Percentiles rank a stretch among this genome's conserved stretches.
Evolutionary conservation across 2,888 invertebrate genomes (phyloP).

Genomic region (Galerucella pusilla): DNA sequence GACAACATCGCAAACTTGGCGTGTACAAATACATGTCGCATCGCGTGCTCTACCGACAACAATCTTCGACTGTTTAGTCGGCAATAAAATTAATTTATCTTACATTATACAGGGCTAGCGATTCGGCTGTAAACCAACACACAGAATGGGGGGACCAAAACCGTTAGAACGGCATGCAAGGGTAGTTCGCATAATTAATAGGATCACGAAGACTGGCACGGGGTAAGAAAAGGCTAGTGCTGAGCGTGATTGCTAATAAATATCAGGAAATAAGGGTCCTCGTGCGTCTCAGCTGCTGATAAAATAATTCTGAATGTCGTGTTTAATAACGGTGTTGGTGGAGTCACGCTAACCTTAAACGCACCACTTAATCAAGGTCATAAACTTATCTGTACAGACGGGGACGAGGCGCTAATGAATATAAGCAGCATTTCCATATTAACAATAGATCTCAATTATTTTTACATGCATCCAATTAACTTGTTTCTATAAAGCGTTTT

Average conservation of each 20-base stretch:
- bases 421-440: not conserved
- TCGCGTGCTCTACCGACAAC: conserved; percentile 65
- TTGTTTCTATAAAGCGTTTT: not conserved
- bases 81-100: conserved; percentile 68
- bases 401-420: conserved; percentile 10
- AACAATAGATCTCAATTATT: not conserved
- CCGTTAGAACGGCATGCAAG: conserved; percentile 60
- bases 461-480: not conserved
- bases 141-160: conserved; percentile 55
- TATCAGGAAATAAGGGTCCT: conserved; percentile 67
- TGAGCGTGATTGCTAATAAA: conserved; percentile 65
- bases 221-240: conserved; percentile 64
- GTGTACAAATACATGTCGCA: conserved; percentile 59
- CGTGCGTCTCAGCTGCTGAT: conserved; percentile 65
- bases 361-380: conserved; percentile 61
- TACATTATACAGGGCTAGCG: conserved; percentile 60
- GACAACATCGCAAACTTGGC: conserved; percentile 33
- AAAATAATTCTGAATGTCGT: conserved; percentile 67
- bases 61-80: conserved; percentile 66
- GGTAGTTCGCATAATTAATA: conserved; percentile 64
- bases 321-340: conserved; percentile 63
- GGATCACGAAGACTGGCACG: conserved; percentile 64
- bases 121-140: conserved; percentile 62
- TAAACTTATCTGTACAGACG: conserved; percentile 41
- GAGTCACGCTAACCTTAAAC: conserved; percentile 61